These are phyloP conservation scores for Chionomys nivalis DNA, from an alignment of 2,113 vertebrate genomes.

Conservation along the genomic window DNA sequence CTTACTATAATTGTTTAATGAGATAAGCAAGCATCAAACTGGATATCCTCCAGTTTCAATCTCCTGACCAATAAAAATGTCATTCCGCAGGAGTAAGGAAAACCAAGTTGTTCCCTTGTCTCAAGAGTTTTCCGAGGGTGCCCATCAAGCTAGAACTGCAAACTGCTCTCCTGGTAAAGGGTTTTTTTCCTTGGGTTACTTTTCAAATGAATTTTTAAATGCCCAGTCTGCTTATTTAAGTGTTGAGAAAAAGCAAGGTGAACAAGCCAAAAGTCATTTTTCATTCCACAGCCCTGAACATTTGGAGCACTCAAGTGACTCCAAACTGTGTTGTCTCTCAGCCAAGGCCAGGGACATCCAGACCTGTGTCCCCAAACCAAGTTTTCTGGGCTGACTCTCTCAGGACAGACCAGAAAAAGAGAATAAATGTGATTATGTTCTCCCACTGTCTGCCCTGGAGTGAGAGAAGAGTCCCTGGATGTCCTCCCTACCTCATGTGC, in stretches of 20 bases:
- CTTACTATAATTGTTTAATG: neutral
- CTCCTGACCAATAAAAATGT: conserved; percentile 13
- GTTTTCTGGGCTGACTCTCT: conserved; percentile 24
- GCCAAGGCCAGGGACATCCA: neutral
- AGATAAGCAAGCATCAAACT: neutral
- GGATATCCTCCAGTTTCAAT: neutral
- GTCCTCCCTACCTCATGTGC: neutral
- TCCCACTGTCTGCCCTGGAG: neutral
- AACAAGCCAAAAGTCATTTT: conserved; percentile 35
- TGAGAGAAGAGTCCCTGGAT: neutral
- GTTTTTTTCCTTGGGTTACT: neutral
- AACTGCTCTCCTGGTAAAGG: neutral
- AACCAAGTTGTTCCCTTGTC: neutral
- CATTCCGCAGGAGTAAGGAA: neutral
- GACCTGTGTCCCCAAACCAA: neutral
- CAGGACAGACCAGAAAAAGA: neutral
- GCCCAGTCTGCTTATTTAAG: neutral
- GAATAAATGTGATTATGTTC: neutral
- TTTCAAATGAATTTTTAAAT: conserved; percentile 39
- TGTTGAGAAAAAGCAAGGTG: neutral
- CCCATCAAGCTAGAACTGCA: neutral
- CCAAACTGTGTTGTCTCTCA: neutral
- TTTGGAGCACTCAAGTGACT: neutral
- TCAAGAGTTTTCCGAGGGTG: neutral
- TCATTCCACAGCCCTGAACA: neutral